Conservation (phyloP, 2,888 invertebrate genomes). For the Tipula unca region DNA sequence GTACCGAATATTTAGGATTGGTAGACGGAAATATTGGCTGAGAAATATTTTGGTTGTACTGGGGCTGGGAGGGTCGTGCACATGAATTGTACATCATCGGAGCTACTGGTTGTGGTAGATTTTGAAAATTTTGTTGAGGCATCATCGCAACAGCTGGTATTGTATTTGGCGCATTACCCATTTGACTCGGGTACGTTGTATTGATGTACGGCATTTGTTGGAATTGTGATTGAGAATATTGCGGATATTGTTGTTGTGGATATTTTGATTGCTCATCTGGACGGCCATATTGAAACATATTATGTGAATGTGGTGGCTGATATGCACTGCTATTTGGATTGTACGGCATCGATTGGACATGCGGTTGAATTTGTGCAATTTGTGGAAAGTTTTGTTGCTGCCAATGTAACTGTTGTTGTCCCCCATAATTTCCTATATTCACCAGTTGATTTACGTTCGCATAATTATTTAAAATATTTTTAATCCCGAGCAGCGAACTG, state of each 20-base stretch:
- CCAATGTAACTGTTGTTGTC: neutral
- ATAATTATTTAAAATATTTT: conserved; percentile 10
- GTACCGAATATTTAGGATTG: neutral
- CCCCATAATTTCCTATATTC: neutral
- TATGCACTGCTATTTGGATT: neutral
- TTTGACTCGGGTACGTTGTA: neutral
- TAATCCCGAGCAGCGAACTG: neutral
- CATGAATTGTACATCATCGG: neutral
- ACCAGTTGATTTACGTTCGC: neutral
- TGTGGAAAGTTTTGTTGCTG: neutral
- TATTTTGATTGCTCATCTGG: neutral
- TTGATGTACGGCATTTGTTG: neutral
- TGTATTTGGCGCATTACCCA: neutral
- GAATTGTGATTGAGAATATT: neutral
- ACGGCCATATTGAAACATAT: neutral
- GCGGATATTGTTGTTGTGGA: neutral
- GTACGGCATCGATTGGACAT: neutral
- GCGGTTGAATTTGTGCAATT: neutral
- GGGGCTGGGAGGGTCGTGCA: neutral
- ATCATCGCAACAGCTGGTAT: neutral
- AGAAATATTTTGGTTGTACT: neutral
- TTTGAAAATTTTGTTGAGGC: neutral
- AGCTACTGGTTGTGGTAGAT: neutral
- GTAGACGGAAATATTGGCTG: neutral
- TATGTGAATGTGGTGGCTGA: neutral